Percentiles rank a stretch among this genome's conserved stretches.
phyloP scores from a whole-genome alignment of 2,797 vertebrate species.

The Chelonia mydas region DNA sequence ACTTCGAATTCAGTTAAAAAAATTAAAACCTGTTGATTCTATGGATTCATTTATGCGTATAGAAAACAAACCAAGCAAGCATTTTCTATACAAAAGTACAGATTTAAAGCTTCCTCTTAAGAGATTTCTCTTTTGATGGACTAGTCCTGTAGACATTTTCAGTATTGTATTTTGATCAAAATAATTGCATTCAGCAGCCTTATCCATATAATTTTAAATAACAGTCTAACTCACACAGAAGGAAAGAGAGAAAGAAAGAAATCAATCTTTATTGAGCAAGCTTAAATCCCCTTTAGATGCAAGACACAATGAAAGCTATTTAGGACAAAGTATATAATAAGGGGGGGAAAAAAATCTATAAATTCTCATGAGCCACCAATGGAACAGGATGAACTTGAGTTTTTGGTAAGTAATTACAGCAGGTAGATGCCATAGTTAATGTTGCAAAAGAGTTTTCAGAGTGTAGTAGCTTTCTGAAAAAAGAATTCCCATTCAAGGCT shows the following conservation, averaged over 20 bases:
- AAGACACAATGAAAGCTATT: background rate
- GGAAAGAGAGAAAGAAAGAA: background rate
- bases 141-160: background rate
- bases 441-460: background rate
- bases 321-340: slow-evolving; percentile 16
- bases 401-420: background rate
- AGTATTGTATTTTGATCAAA: background rate
- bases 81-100: background rate
- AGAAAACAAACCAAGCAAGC: background rate
- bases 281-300: slow-evolving; percentile 26
- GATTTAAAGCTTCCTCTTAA: background rate
- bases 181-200: background rate
- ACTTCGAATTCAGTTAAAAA: too few relatives aligned
- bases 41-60: too few relatives aligned
- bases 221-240: background rate
- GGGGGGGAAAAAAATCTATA: background rate
- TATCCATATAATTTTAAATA: too few relatives aligned
- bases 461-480: background rate
- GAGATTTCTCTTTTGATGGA: background rate
- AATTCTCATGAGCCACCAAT: background rate
- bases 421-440: background rate
- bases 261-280: background rate
- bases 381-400: background rate
- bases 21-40: too few relatives aligned
- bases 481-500: background rate